Percentiles rank a stretch among this genome's conserved stretches.
These are phyloP conservation scores for Lordiphosa andalusiaca DNA, from an alignment of 2,888 invertebrate species.

Conservation along the genomic window DNA sequence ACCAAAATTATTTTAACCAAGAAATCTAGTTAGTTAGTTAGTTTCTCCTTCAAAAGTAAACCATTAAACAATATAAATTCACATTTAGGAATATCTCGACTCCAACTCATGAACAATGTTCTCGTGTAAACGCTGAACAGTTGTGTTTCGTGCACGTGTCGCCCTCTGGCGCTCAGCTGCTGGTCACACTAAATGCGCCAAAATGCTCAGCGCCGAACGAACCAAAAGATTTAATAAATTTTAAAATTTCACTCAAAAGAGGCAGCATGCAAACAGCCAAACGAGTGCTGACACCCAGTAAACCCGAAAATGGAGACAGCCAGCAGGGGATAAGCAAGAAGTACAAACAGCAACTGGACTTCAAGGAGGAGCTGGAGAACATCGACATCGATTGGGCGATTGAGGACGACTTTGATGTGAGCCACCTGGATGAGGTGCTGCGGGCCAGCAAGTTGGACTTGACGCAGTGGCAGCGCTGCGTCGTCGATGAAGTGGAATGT, in stretches of 20 bases:
- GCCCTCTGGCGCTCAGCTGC: too few species aligned
- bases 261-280: constrained; percentile 27
- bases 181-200: constrained; percentile 17
- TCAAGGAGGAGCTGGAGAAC: constrained; percentile 41
- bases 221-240: too few species aligned
- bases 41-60: too few species aligned
- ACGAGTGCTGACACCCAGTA: constrained; percentile 59
- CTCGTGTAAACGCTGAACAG: too few species aligned
- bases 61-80: too few species aligned
- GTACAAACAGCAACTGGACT: constrained; percentile 26
- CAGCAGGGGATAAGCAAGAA: constrained; percentile 28
- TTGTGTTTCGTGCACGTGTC: too few species aligned
- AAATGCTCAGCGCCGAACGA: not conserved
- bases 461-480: constrained; percentile 77
- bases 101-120: too few species aligned
- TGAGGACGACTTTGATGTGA: constrained; percentile 60
- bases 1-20: too few species aligned
- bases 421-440: constrained; percentile 29
- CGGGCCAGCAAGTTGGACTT: constrained; percentile 66
- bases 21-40: too few species aligned
- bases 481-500: constrained; percentile 60
- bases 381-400: constrained; percentile 68
- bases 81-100: too few species aligned
- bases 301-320: constrained; percentile 26
- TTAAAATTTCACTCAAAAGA: not conserved